These are phyloP conservation scores for Phrynocephalus vlangalii DNA, from an alignment of 2,797 vertebrate species.

Conservation along the genomic window DNA sequence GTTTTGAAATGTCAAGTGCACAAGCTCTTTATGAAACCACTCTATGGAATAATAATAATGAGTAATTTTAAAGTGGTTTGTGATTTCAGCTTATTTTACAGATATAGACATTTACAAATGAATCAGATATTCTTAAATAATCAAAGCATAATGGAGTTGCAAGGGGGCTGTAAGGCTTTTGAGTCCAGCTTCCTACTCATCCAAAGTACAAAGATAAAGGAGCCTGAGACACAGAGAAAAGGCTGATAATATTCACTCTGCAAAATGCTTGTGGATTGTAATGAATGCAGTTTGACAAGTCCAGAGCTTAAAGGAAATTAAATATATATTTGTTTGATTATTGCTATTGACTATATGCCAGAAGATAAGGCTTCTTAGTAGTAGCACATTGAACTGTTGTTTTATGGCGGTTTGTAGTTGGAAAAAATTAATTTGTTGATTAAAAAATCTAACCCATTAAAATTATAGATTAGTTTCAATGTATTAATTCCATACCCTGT, in stretches of 20 bases:
- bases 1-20: slow-evolving; percentile 11
- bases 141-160: no score
- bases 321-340: neutral
- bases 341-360: neutral
- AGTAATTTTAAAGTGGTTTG: slow-evolving; percentile 24
- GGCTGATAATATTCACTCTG: neutral
- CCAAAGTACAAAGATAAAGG: neutral
- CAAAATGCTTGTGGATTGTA: neutral
- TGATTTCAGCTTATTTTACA: slow-evolving; percentile 13
- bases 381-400: no score
- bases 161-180: no score
- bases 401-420: no score
- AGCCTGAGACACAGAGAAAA: neutral
- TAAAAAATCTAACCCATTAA: no score
- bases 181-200: no score
- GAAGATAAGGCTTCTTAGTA: neutral
- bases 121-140: slow-evolving; percentile 1
- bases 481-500: no score
- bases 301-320: neutral
- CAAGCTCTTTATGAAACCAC: neutral
- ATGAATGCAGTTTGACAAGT: neutral
- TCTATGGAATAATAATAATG: slow-evolving; percentile 19
- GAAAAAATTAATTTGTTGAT: no score
- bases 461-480: no score
- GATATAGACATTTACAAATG: slow-evolving; percentile 5